phyloP scores from a whole-genome alignment of 1,140 invertebrate genomes.

The Melitaea cinxia region DNA sequence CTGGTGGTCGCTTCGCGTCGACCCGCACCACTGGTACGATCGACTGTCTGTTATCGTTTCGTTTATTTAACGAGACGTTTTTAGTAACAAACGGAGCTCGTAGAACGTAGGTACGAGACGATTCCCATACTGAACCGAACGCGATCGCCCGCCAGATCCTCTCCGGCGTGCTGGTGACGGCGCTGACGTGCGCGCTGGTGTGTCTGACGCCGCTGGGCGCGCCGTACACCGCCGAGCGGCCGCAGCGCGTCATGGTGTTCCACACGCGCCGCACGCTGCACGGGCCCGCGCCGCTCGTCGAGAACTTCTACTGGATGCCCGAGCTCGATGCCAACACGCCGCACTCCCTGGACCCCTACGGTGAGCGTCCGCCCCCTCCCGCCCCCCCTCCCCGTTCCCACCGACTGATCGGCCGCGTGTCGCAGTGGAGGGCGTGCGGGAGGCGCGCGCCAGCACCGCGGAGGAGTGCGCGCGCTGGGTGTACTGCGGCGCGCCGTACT shows the following conservation, averaged over 20 bases:
- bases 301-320: constrained; percentile 87
- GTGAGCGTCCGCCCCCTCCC: constrained; percentile 28
- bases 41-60: neutral
- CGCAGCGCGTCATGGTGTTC: constrained; percentile 85
- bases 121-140: neutral
- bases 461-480: constrained; percentile 85
- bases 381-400: neutral
- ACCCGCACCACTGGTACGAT: constrained; percentile 29
- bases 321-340: constrained; percentile 89
- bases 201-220: constrained; percentile 82
- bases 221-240: constrained; percentile 87
- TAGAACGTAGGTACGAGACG: neutral
- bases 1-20: constrained; percentile 41
- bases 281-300: constrained; percentile 13
- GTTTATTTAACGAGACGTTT: neutral
- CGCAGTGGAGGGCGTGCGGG: constrained; percentile 41
- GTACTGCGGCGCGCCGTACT: constrained; percentile 90
- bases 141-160: constrained; percentile 23
- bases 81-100: neutral
- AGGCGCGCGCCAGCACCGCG: constrained; percentile 46
- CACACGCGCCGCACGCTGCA: constrained; percentile 61
- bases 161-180: constrained; percentile 17
- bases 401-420: neutral
- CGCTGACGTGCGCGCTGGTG: constrained; percentile 35
- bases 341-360: constrained; percentile 82